Conservation (phyloP, 2,888 invertebrate species). For the Pantelozetes paolii region DNA sequence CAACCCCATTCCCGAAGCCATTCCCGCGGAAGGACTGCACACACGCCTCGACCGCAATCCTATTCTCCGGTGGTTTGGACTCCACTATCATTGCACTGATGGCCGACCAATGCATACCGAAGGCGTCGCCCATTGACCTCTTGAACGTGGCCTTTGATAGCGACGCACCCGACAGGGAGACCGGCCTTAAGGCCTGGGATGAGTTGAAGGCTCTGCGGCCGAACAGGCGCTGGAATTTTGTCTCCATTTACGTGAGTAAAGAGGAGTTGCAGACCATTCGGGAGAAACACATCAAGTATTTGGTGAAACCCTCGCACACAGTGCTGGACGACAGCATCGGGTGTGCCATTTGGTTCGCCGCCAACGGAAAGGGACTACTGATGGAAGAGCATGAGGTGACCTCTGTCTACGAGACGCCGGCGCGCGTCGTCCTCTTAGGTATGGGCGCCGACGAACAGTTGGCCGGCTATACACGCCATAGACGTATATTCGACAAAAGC, state of each 20-base stretch:
- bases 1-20: background rate
- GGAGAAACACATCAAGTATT: constrained; percentile 62
- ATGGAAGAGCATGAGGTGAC: constrained; percentile 20
- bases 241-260: constrained; percentile 52
- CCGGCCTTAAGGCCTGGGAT: constrained; percentile 65
- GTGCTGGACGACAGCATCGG: constrained; percentile 94
- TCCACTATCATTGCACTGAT: constrained; percentile 82
- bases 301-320: constrained; percentile 78
- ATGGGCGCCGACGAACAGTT: constrained; percentile 97
- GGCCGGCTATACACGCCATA: constrained; percentile 86
- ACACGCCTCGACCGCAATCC: constrained; percentile 60
- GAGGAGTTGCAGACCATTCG: constrained; percentile 51
- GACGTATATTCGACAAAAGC: constrained; percentile 56
- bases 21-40: constrained; percentile 36
- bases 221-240: constrained; percentile 72
- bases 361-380: constrained; percentile 63
- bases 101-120: constrained; percentile 62
- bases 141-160: constrained; percentile 85
- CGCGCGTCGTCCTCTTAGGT: constrained; percentile 73
- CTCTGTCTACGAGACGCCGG: constrained; percentile 25
- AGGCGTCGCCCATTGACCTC: constrained; percentile 72
- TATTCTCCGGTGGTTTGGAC: constrained; percentile 96
- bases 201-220: constrained; percentile 69
- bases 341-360: constrained; percentile 90
- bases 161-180: constrained; percentile 76